phyloP scores from a whole-genome alignment of 2,113 vertebrate species.

The Percina caprodes region DNA sequence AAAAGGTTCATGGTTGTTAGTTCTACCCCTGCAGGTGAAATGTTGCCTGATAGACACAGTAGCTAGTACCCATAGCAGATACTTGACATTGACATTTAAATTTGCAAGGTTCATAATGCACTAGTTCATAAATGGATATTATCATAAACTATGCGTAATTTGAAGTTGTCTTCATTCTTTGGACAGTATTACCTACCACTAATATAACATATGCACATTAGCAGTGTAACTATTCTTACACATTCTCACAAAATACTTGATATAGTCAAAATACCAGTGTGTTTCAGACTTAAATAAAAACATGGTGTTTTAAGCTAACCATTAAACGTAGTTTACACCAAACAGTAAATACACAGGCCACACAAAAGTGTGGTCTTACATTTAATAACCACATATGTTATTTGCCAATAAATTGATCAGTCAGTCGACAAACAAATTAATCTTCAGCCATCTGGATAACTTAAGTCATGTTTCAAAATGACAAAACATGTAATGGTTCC shows the following conservation, averaged over 20 bases:
- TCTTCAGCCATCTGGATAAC: background rate
- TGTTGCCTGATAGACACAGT: background rate
- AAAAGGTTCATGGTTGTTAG: background rate
- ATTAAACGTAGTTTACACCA: background rate
- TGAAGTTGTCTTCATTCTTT: background rate
- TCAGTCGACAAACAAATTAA: background rate
- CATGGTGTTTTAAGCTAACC: background rate
- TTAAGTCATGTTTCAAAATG: background rate
- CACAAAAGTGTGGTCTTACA: background rate
- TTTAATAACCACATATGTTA: background rate
- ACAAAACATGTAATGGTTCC: background rate
- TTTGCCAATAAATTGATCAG: background rate
- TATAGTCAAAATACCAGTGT: background rate
- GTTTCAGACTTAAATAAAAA: background rate
- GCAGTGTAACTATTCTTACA: background rate
- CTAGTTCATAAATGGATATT: background rate
- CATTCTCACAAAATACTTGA: background rate
- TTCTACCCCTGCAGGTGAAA: background rate
- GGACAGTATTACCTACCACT: background rate
- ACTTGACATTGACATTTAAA: too few species aligned
- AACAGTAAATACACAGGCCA: background rate
- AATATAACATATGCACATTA: too few species aligned
- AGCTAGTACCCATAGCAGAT: background rate
- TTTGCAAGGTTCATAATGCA: too few species aligned
- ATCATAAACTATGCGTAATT: background rate